Base-by-base conservation (phyloP, 2,797 vertebrate species). In the Amblyopsis hoosieri region DNA sequence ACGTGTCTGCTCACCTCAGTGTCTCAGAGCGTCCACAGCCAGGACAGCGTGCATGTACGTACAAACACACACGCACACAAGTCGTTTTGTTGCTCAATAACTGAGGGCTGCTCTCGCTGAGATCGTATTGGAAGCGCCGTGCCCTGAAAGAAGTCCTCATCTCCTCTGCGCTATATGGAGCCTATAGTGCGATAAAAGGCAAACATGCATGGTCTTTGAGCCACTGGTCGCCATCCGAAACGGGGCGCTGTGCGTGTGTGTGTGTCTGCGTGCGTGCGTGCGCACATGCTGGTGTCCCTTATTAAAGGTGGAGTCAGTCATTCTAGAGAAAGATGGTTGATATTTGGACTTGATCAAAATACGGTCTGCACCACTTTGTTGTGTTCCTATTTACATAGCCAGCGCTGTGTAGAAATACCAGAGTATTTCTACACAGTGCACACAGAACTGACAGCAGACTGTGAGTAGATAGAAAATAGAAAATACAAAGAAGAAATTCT, bases 161-260 rank as follows among this genome's bases (percentile, higher is more conserved):
- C 71, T 79, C 37, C 50, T 82, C 70, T 61, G 23, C 57, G 64
- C 65, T 62, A 58, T 47, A 65, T 11, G 52, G 64, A 73, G 42
- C 62, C 86, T 50, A 82, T 82, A 82, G 69, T 68, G 87, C 89
- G 64, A 87, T 75, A 76, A 58, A 29, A 47, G 49, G 52, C 55
- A 73, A 75, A 74, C 80, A 87, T 89, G 69, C 72, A 86, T 86
- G 78, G 83, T 88, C 85, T 69, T 91, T 87, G 75, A 83, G 76
- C 65, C 45, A 59, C 50, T 42, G 61, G 65, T 50, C 64, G 54
- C 45, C 60, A 63, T 62, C 51, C 50, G 14, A 45, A 48, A 5
- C 29, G 68, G 23, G 57, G 19, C 19, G 19, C 19, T 23, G 19
- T 23, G 19, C 0, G 2, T 23, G 19, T 23, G 19, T 23, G 19